Evolutionary conservation across 2,113 vertebrate genomes (phyloP).

Genomic region (Sphyrna mokarran): DNA sequence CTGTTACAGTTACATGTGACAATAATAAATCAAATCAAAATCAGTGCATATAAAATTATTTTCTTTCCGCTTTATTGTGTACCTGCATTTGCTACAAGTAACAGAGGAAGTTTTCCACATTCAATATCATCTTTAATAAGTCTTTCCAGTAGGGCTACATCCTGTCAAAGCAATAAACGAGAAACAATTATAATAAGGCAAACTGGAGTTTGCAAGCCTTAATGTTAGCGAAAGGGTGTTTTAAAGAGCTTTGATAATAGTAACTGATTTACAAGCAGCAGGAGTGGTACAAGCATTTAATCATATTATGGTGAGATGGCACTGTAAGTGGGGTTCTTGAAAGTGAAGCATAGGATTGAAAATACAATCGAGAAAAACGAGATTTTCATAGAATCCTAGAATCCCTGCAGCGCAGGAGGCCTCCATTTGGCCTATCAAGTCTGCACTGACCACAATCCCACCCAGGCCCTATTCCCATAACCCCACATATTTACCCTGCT

Average conservation of each 20-base stretch:
- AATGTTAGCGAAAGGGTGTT: not conserved
- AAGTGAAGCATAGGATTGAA: not conserved
- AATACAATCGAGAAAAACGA: not conserved
- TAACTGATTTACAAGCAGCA: not conserved
- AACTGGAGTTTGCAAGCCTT: not conserved
- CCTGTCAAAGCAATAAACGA: constrained; percentile 57
- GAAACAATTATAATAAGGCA: constrained; percentile 40
- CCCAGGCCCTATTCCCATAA: no score
- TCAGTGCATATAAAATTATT: not conserved
- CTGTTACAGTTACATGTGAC: no score
- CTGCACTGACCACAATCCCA: no score
- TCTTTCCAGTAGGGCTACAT: constrained; percentile 86
- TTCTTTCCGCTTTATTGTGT: constrained; percentile 42
- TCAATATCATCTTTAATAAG: constrained; percentile 85
- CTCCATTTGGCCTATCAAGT: no score
- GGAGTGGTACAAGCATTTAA: not conserved
- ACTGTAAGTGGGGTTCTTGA: not conserved
- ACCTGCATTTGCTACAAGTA: constrained; percentile 92
- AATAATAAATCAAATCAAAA: no score
- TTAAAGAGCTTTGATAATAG: not conserved
- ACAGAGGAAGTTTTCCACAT: constrained; percentile 73
- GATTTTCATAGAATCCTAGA: no score
- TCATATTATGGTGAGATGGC: not conserved
- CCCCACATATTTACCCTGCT: no score
- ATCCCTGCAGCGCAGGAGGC: no score